Evolutionary conservation across 1,140 invertebrate species (phyloP).

Genomic region (Phocides pigmalion): DNA sequence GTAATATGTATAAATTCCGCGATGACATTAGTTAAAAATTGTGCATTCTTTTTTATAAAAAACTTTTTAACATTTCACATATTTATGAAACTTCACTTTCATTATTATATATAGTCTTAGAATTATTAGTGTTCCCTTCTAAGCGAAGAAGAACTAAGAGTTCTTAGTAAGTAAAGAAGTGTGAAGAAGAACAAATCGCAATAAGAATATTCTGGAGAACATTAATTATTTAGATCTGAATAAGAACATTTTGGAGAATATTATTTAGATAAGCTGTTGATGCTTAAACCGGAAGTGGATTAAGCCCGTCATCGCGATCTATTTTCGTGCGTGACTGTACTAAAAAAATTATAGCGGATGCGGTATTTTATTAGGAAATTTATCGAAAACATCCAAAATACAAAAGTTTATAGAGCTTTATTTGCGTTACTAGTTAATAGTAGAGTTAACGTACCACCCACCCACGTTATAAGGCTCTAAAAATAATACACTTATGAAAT

Average conservation of each 20-base stretch:
- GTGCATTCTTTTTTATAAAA: too few species aligned
- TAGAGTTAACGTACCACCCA: conserved; percentile 9
- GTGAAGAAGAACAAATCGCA: too few species aligned
- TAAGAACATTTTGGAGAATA: conserved; percentile 36
- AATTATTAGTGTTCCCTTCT: too few species aligned
- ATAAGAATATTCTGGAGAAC: too few species aligned
- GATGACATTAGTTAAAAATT: too few species aligned
- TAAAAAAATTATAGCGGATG: conserved; percentile 35
- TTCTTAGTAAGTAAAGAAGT: too few species aligned
- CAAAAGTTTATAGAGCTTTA: neutral
- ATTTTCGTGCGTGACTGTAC: conserved; percentile 45
- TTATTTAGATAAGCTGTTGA: conserved; percentile 49
- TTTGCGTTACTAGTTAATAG: conserved; percentile 19
- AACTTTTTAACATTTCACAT: too few species aligned
- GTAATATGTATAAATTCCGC: too few species aligned
- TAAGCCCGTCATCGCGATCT: conserved; percentile 34
- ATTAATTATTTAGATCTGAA: too few species aligned
- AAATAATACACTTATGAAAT: neutral
- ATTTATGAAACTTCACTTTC: too few species aligned
- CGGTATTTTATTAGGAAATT: conserved; percentile 31
- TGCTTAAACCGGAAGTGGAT: conserved; percentile 35
- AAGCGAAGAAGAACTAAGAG: too few species aligned
- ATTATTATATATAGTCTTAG: too few species aligned
- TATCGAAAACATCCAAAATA: conserved; percentile 9
- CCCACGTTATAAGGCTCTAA: neutral